Evolutionary conservation across 2,888 invertebrate genomes (phyloP).

Genomic region (Matsumyia berberina): DNA sequence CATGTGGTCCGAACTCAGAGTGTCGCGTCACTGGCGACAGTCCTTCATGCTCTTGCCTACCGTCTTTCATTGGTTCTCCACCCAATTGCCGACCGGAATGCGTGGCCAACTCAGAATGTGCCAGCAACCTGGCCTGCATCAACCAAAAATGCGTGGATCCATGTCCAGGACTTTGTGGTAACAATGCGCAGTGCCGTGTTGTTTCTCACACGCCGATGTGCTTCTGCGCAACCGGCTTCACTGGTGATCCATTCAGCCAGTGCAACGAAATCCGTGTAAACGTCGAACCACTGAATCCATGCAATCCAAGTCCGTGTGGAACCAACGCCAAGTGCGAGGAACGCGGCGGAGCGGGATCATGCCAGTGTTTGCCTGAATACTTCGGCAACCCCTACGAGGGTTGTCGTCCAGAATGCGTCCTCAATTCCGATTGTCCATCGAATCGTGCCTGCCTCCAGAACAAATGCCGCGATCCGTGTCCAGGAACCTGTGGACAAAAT

Average conservation of each 20-base stretch:
- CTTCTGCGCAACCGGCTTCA: conserved; percentile 86
- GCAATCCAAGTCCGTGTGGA: conserved; percentile 86
- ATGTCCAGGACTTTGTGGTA: conserved; percentile 87
- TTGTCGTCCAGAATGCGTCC: conserved; percentile 88
- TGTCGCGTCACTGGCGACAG: conserved; percentile 85
- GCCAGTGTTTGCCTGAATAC: conserved; percentile 89
- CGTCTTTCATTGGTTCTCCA: conserved; percentile 87
- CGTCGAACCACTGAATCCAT: conserved; percentile 83
- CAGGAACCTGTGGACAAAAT: conserved; percentile 87
- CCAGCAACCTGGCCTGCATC: conserved; percentile 86
- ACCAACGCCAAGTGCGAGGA: conserved; percentile 90
- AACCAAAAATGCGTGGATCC: conserved; percentile 86
- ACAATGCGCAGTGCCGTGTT: conserved; percentile 86
- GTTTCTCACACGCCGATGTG: conserved; percentile 87
- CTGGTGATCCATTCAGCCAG: conserved; percentile 87
- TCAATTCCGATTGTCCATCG: conserved; percentile 88
- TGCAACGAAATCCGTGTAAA: conserved; percentile 84
- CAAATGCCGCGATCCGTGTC: conserved; percentile 88
- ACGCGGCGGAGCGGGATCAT: conserved; percentile 89
- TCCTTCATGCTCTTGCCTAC: conserved; percentile 86
- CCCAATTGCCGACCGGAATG: conserved; percentile 89
- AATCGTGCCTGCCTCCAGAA: conserved; percentile 88
- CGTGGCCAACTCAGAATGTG: conserved; percentile 87
- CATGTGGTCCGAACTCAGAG: conserved; percentile 90
- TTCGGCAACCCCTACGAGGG: conserved; percentile 91